Conservation (phyloP, 2,113 vertebrate genomes). For the Chinchilla lanigera region DNA sequence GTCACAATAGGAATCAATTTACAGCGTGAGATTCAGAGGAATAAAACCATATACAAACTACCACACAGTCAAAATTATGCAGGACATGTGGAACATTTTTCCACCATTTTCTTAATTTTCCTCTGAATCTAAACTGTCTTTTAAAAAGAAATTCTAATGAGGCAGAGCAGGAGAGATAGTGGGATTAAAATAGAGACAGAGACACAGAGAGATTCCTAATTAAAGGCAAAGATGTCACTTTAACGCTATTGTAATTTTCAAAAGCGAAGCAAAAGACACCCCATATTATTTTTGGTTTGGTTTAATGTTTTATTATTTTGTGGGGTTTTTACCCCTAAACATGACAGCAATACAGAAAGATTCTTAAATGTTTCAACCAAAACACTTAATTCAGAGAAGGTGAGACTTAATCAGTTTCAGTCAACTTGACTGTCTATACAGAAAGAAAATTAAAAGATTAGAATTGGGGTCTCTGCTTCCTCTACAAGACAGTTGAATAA, state of each 20-base stretch:
- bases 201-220: neutral
- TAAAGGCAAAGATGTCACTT: neutral
- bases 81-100: neutral
- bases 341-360: neutral
- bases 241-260: neutral
- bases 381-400: constrained; percentile 14
- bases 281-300: neutral
- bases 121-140: neutral
- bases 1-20: neutral
- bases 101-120: neutral
- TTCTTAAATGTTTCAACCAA: neutral
- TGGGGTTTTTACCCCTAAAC: neutral
- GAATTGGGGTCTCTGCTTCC: neutral
- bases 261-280: neutral
- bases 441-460: constrained; percentile 36
- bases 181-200: neutral
- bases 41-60: neutral
- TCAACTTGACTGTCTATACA: constrained; percentile 23
- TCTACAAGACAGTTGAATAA: constrained; percentile 22
- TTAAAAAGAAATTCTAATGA: neutral
- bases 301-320: neutral
- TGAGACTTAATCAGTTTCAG: neutral
- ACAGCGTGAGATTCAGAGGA: neutral
- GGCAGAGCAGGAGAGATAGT: neutral
- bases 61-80: neutral